phyloP scores from a whole-genome alignment of 2,888 invertebrate species.

The Hemithea aestivaria region DNA sequence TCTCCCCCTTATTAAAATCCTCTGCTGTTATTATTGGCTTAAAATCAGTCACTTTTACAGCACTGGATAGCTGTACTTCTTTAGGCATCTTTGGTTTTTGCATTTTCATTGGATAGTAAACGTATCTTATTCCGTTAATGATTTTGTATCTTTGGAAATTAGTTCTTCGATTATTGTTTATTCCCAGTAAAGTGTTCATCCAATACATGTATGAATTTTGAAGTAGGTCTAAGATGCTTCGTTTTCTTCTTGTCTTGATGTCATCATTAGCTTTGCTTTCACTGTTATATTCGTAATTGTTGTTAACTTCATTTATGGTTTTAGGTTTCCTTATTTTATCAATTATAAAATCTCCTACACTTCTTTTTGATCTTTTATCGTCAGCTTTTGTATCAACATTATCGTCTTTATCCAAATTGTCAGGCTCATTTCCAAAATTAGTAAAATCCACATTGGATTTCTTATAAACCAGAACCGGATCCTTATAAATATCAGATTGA shows the following conservation, averaged over 20 bases:
- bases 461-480: conserved; percentile 24
- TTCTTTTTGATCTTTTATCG: conserved; percentile 2
- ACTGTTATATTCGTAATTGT: not conserved
- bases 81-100: conserved; percentile 47
- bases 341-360: not conserved
- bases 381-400: not conserved
- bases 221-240: conserved; percentile 55
- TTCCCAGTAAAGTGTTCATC: conserved; percentile 51
- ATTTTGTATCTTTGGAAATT: conserved; percentile 50
- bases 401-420: conserved; percentile 1
- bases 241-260: conserved; percentile 45
- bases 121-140: conserved; percentile 59
- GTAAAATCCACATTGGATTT: conserved; percentile 23
- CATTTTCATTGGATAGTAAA: conserved; percentile 49
- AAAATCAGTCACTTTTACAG: conserved; percentile 32
- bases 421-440: conserved; percentile 6
- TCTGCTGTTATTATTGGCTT: conserved; percentile 48
- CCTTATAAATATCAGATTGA: conserved; percentile 14
- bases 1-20: conserved; percentile 68
- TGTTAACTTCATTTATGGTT: not conserved
- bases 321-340: not conserved
- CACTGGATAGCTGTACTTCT: conserved; percentile 33
- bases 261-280: conserved; percentile 6
- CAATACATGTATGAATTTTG: conserved; percentile 62
- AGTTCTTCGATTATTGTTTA: conserved; percentile 40